Percentiles rank a stretch among this genome's conserved stretches.
phyloP scores from a whole-genome alignment of 2,797 vertebrate species.

The Novumbra hubbsi region DNA sequence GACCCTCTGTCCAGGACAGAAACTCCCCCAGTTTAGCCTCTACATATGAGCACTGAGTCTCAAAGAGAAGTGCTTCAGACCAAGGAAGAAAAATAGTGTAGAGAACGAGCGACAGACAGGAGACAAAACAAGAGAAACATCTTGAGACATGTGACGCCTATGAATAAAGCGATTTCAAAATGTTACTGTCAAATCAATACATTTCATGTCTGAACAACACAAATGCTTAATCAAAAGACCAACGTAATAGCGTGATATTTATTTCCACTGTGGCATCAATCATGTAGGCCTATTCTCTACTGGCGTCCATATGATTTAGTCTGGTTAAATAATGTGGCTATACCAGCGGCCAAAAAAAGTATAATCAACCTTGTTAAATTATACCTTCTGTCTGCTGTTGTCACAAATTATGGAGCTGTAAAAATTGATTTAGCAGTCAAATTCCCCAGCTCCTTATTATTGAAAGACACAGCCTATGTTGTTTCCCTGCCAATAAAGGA shows the following conservation, averaged over 20 bases:
- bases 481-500: constrained; percentile 13
- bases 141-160: constrained; percentile 3
- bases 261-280: constrained; percentile 32
- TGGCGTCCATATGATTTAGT: constrained; percentile 30
- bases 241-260: constrained; percentile 13
- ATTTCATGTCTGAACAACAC: constrained; percentile 10
- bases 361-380: constrained; percentile 40
- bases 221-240: constrained; percentile 27
- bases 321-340: constrained; percentile 39
- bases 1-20: constrained; percentile 76
- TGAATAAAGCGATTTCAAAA: constrained; percentile 12
- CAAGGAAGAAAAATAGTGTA: constrained; percentile 6
- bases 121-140: neutral
- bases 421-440: constrained; percentile 54
- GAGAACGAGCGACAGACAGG: constrained; percentile 6
- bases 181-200: constrained; percentile 12
- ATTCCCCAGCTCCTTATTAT: constrained; percentile 46
- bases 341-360: constrained; percentile 35
- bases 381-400: constrained; percentile 34
- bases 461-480: constrained; percentile 30
- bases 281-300: constrained; percentile 13
- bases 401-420: constrained; percentile 27
- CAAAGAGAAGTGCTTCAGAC: constrained; percentile 84
- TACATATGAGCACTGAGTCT: constrained; percentile 85
- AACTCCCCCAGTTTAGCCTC: constrained; percentile 84